Evolutionary conservation across 64 coral and sea anemone species (phyloP).

Genomic region (Anthopleura sola): DNA sequence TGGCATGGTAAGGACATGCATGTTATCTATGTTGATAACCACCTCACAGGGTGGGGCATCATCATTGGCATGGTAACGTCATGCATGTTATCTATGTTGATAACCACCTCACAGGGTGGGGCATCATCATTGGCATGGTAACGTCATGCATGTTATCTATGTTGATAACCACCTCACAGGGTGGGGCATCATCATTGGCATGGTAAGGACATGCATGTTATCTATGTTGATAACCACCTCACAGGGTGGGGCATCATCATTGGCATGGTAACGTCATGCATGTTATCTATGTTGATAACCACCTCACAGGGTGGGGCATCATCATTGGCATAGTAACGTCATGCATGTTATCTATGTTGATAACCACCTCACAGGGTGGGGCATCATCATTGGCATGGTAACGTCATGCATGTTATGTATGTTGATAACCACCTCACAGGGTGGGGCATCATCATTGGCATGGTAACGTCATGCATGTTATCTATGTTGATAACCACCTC

Average conservation of each 20-base stretch:
- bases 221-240: too few relatives aligned
- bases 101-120: too few relatives aligned
- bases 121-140: slow-evolving; percentile 86
- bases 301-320: not conserved
- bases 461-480: slow-evolving; percentile 43
- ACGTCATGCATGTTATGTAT: not conserved
- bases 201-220: slow-evolving; percentile 45
- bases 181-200: slow-evolving; percentile 52
- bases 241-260: slow-evolving; percentile 34
- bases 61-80: slow-evolving; percentile 78
- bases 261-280: slow-evolving; percentile 62
- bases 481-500: too few relatives aligned
- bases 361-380: too few relatives aligned
- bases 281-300: too few relatives aligned
- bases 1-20: slow-evolving; percentile 64
- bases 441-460: slow-evolving; percentile 52
- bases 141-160: not conserved
- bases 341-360: too few relatives aligned
- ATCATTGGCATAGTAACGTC: slow-evolving; percentile 77
- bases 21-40: too few relatives aligned
- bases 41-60: not conserved
- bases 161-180: too few relatives aligned
- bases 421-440: too few relatives aligned
- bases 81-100: too few relatives aligned
- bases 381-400: slow-evolving; percentile 86